Conservation (phyloP, 2,113 vertebrate genomes). For the Plectropomus leopardus region DNA sequence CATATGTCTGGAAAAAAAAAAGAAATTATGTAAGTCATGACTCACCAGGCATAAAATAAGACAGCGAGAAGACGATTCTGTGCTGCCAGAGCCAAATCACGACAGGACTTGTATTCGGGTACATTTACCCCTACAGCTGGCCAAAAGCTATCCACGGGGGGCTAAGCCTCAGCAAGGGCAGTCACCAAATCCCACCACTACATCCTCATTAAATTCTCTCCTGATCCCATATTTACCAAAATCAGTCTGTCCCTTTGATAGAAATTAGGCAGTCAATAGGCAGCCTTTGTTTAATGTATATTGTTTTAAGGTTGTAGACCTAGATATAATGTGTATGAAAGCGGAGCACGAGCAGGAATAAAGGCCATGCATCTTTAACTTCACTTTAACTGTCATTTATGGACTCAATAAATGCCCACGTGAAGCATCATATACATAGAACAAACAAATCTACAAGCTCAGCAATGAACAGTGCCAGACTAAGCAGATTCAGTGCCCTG, state of each 20-base stretch:
- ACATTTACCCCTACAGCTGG: slow-evolving; percentile 39
- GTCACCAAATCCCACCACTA: slow-evolving; percentile 38
- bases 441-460: background rate
- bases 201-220: slow-evolving; percentile 34
- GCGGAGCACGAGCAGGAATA: background rate
- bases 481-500: no score
- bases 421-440: background rate
- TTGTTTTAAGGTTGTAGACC: slow-evolving; percentile 2
- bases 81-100: slow-evolving; percentile 56
- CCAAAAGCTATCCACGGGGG: slow-evolving; percentile 32
- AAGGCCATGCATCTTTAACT: background rate
- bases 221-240: slow-evolving; percentile 29
- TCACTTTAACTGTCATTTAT: background rate
- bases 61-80: slow-evolving; percentile 48
- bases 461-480: no score
- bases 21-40: slow-evolving; percentile 79
- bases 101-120: slow-evolving; percentile 22
- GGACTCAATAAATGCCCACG: background rate
- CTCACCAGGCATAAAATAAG: slow-evolving; percentile 74
- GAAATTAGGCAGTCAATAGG: background rate
- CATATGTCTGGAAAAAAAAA: slow-evolving; percentile 46
- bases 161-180: slow-evolving; percentile 29
- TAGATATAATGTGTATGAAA: background rate
- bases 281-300: background rate
- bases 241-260: background rate